Conservation (phyloP, 2,113 vertebrate species). For the Petromus typicus region DNA sequence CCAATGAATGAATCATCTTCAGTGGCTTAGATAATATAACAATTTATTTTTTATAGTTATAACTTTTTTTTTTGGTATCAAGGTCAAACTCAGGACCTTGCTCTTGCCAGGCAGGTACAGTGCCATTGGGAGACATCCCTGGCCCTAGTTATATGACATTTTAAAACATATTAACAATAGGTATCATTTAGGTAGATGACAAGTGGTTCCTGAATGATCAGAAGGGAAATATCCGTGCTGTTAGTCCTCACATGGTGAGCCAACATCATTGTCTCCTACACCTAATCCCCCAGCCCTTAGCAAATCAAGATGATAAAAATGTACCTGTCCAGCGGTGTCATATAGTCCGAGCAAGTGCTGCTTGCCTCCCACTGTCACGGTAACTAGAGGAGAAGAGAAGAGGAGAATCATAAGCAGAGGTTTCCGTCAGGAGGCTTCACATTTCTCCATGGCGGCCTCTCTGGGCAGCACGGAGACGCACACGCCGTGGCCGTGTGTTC, state of each 20-base stretch:
- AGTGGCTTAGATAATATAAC: background rate
- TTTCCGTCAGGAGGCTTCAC: background rate
- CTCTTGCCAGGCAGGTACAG: no score
- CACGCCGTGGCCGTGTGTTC: accelerated
- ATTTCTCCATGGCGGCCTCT: background rate
- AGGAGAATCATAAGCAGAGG: conserved; percentile 45
- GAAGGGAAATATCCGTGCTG: background rate
- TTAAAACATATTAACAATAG: conserved; percentile 21
- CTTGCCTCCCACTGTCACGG: conserved; percentile 92
- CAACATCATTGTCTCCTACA: background rate
- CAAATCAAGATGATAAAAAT: conserved; percentile 42
- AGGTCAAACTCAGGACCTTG: no score
- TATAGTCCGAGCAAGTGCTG: conserved; percentile 93
- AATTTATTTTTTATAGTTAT: background rate
- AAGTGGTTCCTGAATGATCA: background rate
- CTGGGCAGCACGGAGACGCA: conserved; percentile 21
- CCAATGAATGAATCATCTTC: background rate
- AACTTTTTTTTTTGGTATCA: background rate
- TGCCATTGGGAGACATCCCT: no score
- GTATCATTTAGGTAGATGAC: background rate
- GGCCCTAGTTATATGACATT: no score
- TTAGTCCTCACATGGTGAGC: background rate
- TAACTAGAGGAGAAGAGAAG: conserved; percentile 87
- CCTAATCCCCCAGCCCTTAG: background rate
- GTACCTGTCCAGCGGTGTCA: conserved; percentile 95